Base-by-base conservation (phyloP, 2,888 invertebrate genomes). In the Mesorhabditis sp. region DNA sequence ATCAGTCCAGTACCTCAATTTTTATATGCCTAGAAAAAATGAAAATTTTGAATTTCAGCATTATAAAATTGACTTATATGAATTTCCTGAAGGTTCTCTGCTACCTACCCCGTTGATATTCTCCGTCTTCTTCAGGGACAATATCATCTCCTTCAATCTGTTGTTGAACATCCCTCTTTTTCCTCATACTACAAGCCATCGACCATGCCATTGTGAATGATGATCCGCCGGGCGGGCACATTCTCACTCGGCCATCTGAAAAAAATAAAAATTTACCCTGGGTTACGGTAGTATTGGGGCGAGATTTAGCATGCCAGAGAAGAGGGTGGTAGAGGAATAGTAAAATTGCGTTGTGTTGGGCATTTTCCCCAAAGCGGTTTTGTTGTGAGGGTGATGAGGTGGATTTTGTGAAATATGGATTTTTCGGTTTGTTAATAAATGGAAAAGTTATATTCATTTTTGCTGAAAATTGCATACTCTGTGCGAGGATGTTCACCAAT, bases 201-300 rank as follows among this genome's bases (percentile, higher is more conserved):
- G 74, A 73, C 81, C 79, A 81, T 4, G 81, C 79, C 76, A 81
- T 77, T n/a, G 77, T 78, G 76, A 81, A 81, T 4, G 76, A 74
- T 13, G 72, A 72, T 4, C 81, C 81, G 13, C 81, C 81, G 5
- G 81, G 76, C 3, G 81, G 81, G 65, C 81, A 81, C 78, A 79
- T 76, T 63, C 75, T 74, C 70, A 80, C 70, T 7, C 80, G 75
- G 5, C 76, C 72, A 42, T 80, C 80, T 77, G 70, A 42, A 76
- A 68, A 64, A n/a, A 50, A 50, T 50, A 50, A 50, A n/a, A 50
- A 50, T 50, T 10, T 10, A 43, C 2, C 10, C 2, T n/a, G 15
- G 15, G 15, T 63, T n/a, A 10, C 63, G 15, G 15, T 10, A 15
- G 28, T 66, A 66, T 5, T 45, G 7, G n/a, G 10, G 43, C 45